Evolutionary conservation across 2,888 invertebrate species (phyloP).

Genomic region (Melanotus villosus): DNA sequence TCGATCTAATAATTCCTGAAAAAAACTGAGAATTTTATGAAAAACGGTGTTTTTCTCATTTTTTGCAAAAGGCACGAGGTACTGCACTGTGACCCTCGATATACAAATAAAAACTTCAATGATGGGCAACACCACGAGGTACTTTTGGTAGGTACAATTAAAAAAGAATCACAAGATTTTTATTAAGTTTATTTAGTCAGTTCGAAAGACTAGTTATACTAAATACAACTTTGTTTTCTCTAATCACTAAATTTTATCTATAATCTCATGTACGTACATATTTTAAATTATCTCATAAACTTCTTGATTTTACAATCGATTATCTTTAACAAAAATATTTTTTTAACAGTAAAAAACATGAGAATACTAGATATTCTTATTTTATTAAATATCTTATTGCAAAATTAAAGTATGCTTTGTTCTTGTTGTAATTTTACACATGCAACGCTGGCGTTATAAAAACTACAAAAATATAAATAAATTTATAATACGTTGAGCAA

Average conservation of each 20-base stretch:
- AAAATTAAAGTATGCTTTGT: neutral
- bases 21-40: too few relatives aligned
- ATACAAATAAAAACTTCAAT: too few relatives aligned
- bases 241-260: neutral
- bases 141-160: neutral
- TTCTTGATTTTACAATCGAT: neutral
- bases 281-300: neutral
- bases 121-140: too few relatives aligned
- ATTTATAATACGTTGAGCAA: neutral
- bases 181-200: constrained; percentile 4
- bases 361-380: neutral
- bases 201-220: constrained; percentile 6
- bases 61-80: too few relatives aligned
- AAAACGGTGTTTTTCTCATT: too few relatives aligned
- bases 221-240: neutral
- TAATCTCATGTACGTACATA: neutral
- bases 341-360: neutral
- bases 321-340: neutral
- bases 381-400: neutral
- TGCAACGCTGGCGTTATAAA: neutral
- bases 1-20: too few relatives aligned
- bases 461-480: neutral
- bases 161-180: neutral
- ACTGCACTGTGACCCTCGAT: too few relatives aligned
- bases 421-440: neutral